phyloP scores from a whole-genome alignment of 2,888 invertebrate species.

The Conomelus anceps region DNA sequence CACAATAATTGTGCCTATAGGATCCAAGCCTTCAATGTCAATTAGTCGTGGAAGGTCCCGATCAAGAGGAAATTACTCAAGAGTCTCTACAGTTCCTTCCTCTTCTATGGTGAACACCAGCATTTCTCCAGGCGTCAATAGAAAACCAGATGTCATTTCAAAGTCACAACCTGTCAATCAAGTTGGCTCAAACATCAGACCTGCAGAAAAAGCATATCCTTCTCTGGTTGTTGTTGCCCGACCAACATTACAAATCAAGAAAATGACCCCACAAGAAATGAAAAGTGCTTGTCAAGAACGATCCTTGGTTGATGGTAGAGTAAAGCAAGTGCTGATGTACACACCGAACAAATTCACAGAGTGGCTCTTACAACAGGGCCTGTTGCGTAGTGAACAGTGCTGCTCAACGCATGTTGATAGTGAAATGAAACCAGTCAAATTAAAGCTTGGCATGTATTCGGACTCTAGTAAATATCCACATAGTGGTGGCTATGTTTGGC shows the following conservation, averaged over 20 bases:
- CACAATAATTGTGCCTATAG: not conserved
- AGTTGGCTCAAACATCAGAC: constrained; percentile 49
- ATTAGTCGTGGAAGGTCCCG: too few relatives aligned
- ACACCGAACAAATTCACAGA: constrained; percentile 80
- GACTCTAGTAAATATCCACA: constrained; percentile 78
- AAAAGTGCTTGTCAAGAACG: constrained; percentile 40
- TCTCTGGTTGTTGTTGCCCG: constrained; percentile 78
- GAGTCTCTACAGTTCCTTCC: not conserved
- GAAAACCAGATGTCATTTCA: too few relatives aligned
- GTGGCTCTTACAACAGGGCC: constrained; percentile 81
- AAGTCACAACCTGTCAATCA: not conserved
- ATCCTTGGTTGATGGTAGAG: constrained; percentile 58
- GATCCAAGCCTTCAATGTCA: not conserved
- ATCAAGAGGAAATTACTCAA: not conserved
- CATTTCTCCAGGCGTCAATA: too few relatives aligned
- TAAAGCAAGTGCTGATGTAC: constrained; percentile 76
- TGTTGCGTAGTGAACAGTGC: constrained; percentile 71
- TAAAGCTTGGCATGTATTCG: constrained; percentile 80
- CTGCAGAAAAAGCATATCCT: constrained; percentile 74
- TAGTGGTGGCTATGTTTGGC: constrained; percentile 88
- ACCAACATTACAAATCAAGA: constrained; percentile 67
- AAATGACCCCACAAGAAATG: constrained; percentile 41
- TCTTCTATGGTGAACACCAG: not conserved
- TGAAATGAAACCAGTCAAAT: constrained; percentile 46
- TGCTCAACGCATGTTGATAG: constrained; percentile 56